Conservation (phyloP, 2,113 vertebrate genomes). For the Eurypyga helias region DNA sequence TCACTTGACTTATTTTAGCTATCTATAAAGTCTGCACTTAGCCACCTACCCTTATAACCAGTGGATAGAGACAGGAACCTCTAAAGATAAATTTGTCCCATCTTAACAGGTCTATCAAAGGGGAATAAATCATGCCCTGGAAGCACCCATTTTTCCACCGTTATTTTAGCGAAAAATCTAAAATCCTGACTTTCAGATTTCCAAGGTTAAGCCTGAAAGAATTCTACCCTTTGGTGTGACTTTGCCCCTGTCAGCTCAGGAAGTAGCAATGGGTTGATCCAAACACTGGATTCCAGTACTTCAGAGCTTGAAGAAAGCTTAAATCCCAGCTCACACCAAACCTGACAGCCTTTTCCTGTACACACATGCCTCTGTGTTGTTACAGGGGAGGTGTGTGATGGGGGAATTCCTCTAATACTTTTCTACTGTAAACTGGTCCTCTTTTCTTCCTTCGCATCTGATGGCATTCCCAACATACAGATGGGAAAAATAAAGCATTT, state of each 20-base stretch:
- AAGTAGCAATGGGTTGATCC: neutral
- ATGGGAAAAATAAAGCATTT: neutral
- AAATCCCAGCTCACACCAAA: neutral
- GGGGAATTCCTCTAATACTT: neutral
- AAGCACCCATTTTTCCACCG: neutral
- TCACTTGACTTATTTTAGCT: neutral
- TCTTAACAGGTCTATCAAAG: neutral
- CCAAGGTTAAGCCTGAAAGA: neutral
- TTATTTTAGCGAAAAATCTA: neutral
- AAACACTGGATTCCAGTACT: neutral
- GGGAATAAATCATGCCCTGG: neutral
- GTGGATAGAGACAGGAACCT: neutral
- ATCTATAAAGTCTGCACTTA: neutral
- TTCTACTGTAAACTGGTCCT: neutral
- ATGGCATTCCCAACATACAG: neutral
- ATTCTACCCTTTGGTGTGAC: neutral
- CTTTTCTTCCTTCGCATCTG: neutral
- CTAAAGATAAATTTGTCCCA: neutral
- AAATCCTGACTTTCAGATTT: neutral
- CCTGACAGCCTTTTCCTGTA: neutral
- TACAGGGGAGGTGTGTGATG: neutral
- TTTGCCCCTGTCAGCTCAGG: neutral
- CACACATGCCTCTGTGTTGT: neutral
- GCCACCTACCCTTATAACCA: neutral
- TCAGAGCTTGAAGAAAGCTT: neutral